Conservation (phyloP, 2,797 vertebrate genomes). For the Gallirallus australis region DNA sequence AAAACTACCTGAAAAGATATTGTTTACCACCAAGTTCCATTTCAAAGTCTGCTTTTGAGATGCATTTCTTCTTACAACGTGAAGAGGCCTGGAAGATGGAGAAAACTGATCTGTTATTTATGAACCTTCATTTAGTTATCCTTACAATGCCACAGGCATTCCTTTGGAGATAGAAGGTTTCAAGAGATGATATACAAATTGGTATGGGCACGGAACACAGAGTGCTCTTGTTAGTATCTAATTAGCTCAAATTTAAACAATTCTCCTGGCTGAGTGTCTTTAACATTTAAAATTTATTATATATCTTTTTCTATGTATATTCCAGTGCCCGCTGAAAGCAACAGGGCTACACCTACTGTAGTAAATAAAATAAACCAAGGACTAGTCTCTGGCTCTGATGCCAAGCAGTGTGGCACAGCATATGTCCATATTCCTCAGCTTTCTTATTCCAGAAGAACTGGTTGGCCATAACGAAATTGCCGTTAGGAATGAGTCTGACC, state of each 20-base stretch:
- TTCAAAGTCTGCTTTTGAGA: not conserved
- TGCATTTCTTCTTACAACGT: not conserved
- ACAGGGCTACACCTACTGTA: not conserved
- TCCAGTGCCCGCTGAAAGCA: not conserved
- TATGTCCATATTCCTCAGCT: not conserved
- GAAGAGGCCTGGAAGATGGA: not conserved
- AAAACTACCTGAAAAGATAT: not conserved
- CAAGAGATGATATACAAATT: not conserved
- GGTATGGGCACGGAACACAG: not conserved
- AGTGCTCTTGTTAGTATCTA: not conserved
- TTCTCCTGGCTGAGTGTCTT: not conserved
- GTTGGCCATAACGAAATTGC: not conserved
- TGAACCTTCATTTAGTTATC: not conserved
- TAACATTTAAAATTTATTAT: not conserved
- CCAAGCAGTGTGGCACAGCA: not conserved
- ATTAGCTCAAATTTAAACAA: not conserved
- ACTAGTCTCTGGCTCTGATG: not conserved
- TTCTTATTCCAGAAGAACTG: not conserved
- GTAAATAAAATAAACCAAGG: not conserved
- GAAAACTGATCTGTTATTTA: not conserved
- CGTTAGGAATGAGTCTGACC: not conserved
- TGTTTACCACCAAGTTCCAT: not conserved
- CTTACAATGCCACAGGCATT: not conserved
- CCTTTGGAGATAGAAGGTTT: not conserved
- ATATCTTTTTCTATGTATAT: not conserved